phyloP scores from a whole-genome alignment of 2,113 vertebrate genomes.

The Agelaius phoeniceus region DNA sequence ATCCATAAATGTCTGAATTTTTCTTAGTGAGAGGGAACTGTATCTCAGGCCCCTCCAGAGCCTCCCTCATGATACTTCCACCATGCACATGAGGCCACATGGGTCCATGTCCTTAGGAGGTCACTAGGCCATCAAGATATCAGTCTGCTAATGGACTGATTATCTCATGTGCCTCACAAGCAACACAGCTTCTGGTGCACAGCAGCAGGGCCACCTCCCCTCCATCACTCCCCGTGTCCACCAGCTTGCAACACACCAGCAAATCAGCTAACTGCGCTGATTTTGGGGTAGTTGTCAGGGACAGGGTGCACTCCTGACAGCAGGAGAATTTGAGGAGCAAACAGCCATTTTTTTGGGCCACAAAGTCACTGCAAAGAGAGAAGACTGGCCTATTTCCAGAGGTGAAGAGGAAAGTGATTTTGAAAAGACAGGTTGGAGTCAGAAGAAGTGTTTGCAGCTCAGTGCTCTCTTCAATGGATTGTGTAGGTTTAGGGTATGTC shows the following conservation, averaged over 20 bases:
- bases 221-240: background rate
- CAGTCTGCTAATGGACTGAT: background rate
- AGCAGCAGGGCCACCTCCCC: background rate
- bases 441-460: background rate
- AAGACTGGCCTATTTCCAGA: background rate
- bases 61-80: background rate
- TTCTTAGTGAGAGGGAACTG: background rate
- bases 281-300: background rate
- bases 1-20: background rate
- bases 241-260: background rate
- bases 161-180: background rate
- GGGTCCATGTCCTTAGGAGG: background rate
- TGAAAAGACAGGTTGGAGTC: background rate
- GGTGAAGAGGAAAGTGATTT: background rate
- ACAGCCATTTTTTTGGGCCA: background rate
- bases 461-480: background rate
- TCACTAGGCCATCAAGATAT: background rate
- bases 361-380: background rate
- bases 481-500: background rate
- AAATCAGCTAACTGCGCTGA: background rate
- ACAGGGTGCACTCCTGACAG: background rate
- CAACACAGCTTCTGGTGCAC: background rate
- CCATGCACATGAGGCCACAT: background rate
- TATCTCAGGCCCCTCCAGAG: background rate
- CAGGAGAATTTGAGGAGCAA: background rate